Conservation (phyloP, 2,797 vertebrate species). For the Melanotaenia parkinsoni region DNA sequence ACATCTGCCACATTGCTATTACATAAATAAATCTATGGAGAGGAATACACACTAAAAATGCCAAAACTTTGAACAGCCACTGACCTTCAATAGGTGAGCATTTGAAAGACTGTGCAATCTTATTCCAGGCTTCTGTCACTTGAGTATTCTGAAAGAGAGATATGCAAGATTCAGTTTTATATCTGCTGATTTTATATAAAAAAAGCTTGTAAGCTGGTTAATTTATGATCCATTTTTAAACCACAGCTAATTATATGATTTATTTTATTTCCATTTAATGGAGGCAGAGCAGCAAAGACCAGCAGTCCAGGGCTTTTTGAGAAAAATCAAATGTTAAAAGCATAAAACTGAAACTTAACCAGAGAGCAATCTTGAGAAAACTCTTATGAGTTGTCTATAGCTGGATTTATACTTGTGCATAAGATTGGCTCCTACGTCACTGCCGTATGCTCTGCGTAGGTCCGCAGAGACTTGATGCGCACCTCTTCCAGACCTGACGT, state of each 20-base stretch:
- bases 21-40: background rate
- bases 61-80: conserved; percentile 35
- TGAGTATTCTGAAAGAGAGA: conserved; percentile 88
- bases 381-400: too few relatives aligned
- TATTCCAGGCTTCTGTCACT: conserved; percentile 97
- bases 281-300: background rate
- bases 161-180: conserved; percentile 4
- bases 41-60: too few relatives aligned
- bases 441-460: too few relatives aligned
- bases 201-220: background rate
- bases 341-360: background rate
- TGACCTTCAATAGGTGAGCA: conserved; percentile 95
- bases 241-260: background rate
- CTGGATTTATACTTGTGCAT: too few relatives aligned
- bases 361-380: background rate
- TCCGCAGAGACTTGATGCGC: too few relatives aligned
- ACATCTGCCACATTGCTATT: background rate
- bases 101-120: conserved; percentile 95
- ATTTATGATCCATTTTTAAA: background rate
- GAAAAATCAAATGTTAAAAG: background rate
- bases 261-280: background rate
- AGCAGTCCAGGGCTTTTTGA: background rate
- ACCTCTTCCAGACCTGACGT: too few relatives aligned
- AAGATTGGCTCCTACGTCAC: too few relatives aligned
- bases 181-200: background rate